Conservation (phyloP, 2,113 vertebrate genomes). For the Centrocercus urophasianus region DNA sequence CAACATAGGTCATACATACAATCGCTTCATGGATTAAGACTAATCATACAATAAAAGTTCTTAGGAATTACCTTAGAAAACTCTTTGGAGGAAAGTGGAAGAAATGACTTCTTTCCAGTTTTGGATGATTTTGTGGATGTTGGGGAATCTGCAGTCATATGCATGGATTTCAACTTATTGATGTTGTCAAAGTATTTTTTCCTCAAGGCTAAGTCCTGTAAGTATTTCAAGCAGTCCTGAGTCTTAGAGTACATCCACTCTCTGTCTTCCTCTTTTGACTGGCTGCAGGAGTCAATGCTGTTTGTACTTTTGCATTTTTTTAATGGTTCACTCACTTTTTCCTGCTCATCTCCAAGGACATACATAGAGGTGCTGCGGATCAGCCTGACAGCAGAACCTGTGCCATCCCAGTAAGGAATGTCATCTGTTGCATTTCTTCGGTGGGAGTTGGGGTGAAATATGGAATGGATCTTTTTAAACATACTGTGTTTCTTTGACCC, state of each 20-base stretch:
- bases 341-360: conserved; percentile 80
- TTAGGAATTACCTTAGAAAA: conserved; percentile 72
- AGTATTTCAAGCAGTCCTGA: conserved; percentile 92
- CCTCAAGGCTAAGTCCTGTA: conserved; percentile 91
- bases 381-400: conserved; percentile 82
- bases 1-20: not conserved
- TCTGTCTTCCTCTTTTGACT: conserved; percentile 87
- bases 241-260: conserved; percentile 91
- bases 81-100: conserved; percentile 62
- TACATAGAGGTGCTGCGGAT: conserved; percentile 96
- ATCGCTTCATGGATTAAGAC: not conserved
- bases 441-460: conserved; percentile 83
- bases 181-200: conserved; percentile 87
- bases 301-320: conserved; percentile 89
- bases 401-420: conserved; percentile 73
- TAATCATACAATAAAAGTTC: not conserved
- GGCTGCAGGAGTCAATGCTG: conserved; percentile 83
- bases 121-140: conserved; percentile 63
- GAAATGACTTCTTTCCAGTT: conserved; percentile 75
- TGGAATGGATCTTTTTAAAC: conserved; percentile 84
- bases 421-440: conserved; percentile 66
- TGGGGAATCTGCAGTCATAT: conserved; percentile 50
- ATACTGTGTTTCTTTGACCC: conserved; percentile 77
- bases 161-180: conserved; percentile 79
- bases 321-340: conserved; percentile 76